Evolutionary conservation across 2,113 vertebrate species (phyloP).

Genomic region (Rutilus rutilus): DNA sequence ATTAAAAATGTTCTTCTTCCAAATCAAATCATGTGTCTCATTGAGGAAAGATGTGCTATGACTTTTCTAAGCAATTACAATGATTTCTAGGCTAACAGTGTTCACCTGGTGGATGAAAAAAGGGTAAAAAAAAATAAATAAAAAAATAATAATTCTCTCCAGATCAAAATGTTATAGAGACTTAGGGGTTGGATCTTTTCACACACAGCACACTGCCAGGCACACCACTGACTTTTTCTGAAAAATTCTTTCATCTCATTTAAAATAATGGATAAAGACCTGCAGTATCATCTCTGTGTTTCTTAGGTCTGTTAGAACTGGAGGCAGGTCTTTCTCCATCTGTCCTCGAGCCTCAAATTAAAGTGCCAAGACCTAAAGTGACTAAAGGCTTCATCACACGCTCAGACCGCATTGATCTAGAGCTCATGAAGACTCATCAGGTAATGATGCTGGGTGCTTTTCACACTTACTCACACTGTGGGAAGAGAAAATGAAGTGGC

Average conservation of each 20-base stretch:
- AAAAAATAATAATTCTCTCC: neutral
- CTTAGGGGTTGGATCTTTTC: neutral
- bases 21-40: neutral
- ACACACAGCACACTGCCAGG: too few species aligned
- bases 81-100: too few species aligned
- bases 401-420: slow-evolving; percentile 68
- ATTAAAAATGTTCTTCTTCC: neutral
- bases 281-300: slow-evolving; percentile 33
- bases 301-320: slow-evolving; percentile 81
- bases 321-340: slow-evolving; percentile 78
- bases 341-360: slow-evolving; percentile 68
- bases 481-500: neutral
- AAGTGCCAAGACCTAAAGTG: slow-evolving; percentile 68
- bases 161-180: neutral
- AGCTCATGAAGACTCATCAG: slow-evolving; percentile 81
- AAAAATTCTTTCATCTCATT: neutral
- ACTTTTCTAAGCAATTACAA: neutral
- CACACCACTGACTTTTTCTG: neutral
- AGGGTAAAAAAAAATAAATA: too few species aligned
- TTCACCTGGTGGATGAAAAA: neutral
- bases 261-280: neutral
- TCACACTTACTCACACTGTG: slow-evolving; percentile 27
- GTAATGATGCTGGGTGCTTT: slow-evolving; percentile 67
- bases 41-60: neutral
- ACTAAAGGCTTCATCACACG: slow-evolving; percentile 70